These are phyloP conservation scores for Danio aesculapii DNA, from an alignment of 2,797 vertebrate genomes.

Conservation along the genomic window DNA sequence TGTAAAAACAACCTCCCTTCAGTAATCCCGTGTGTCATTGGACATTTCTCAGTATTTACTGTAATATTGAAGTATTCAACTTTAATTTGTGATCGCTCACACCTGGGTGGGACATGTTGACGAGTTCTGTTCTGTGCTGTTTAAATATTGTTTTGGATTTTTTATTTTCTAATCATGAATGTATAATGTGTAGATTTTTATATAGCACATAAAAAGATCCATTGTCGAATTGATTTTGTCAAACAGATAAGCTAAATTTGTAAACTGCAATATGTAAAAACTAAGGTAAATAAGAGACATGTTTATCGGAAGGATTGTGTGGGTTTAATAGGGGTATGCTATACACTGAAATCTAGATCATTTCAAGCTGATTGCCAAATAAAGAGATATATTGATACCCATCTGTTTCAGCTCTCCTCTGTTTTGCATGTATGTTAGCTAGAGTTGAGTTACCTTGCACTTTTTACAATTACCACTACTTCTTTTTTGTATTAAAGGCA, in stretches of 20 bases:
- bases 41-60: conserved; percentile 72
- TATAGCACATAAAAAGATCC: conserved; percentile 80
- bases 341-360: conserved; percentile 83
- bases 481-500: not conserved
- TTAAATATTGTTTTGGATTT: conserved; percentile 66
- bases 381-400: conserved; percentile 74
- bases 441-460: not conserved
- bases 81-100: conserved; percentile 71
- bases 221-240: conserved; percentile 85
- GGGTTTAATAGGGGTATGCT: conserved; percentile 81
- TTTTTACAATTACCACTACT: not conserved
- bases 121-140: conserved; percentile 78
- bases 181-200: conserved; percentile 83
- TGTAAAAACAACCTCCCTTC: conserved; percentile 60
- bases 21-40: conserved; percentile 69
- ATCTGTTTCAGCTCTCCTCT: conserved; percentile 52
- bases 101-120: conserved; percentile 73
- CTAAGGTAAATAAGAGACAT: conserved; percentile 75
- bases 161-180: conserved; percentile 85
- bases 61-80: conserved; percentile 68
- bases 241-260: conserved; percentile 88
- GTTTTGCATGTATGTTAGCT: not conserved
- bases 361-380: conserved; percentile 88
- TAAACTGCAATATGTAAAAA: conserved; percentile 86
- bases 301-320: conserved; percentile 82